Conservation (phyloP, 2,113 vertebrate species). For the Aramus guarauna region DNA sequence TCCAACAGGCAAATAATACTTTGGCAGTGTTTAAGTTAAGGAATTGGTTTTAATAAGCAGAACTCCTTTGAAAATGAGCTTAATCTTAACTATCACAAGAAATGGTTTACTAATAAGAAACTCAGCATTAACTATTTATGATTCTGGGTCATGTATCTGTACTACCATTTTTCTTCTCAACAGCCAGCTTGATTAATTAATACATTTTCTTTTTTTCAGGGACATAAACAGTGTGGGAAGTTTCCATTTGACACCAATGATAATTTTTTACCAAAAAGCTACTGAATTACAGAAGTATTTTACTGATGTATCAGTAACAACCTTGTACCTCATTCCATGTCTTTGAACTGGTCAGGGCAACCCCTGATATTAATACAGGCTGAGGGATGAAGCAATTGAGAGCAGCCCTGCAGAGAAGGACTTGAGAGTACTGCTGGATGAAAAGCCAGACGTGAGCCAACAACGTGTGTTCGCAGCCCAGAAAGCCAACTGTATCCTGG, state of each 20-base stretch:
- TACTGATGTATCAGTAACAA: neutral
- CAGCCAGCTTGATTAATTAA: too few species aligned
- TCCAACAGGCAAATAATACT: neutral
- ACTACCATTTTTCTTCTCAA: neutral
- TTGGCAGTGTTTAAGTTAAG: neutral
- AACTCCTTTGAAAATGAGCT: neutral
- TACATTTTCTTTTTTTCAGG: neutral
- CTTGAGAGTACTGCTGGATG: neutral
- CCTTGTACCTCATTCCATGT: neutral
- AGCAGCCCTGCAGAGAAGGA: fast-evolving
- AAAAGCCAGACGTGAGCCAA: fast-evolving
- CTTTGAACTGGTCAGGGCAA: neutral
- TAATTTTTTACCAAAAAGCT: neutral
- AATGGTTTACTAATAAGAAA: neutral
- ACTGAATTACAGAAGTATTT: neutral
- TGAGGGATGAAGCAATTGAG: neutral
- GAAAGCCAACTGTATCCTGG: fast-evolving
- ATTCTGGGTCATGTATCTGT: neutral
- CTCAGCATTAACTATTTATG: neutral
- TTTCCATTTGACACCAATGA: neutral
- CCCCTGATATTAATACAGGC: neutral
- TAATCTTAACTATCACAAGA: neutral
- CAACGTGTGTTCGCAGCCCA: fast-evolving
- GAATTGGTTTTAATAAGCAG: neutral
- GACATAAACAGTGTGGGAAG: neutral